These are phyloP conservation scores for Eustalomyia histrio DNA, from an alignment of 2,888 invertebrate genomes.

Conservation along the genomic window DNA sequence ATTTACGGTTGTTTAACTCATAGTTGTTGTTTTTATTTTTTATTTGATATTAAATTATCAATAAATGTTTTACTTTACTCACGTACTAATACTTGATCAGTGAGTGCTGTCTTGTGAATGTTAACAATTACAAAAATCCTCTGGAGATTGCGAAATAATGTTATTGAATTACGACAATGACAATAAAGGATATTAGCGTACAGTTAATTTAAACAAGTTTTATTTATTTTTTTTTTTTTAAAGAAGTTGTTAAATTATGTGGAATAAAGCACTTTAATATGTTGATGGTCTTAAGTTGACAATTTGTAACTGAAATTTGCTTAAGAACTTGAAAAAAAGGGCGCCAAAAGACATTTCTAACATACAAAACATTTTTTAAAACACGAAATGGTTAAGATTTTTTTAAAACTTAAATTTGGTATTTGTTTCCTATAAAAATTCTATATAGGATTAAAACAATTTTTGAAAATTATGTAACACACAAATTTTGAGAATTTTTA, in stretches of 20 bases:
- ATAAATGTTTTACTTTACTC: constrained; percentile 36
- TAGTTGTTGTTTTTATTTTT: constrained; percentile 2
- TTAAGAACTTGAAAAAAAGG: too few species aligned
- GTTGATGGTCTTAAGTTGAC: too few species aligned
- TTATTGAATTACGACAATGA: constrained; percentile 15
- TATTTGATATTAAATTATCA: neutral
- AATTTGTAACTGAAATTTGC: neutral
- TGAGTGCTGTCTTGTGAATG: neutral
- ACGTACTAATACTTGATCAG: constrained; percentile 50
- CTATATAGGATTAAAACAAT: too few species aligned
- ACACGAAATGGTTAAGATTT: too few species aligned
- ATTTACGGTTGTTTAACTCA: constrained; percentile 53
- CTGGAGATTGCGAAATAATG: constrained; percentile 39
- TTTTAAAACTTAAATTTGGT: too few species aligned
- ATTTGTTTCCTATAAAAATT: too few species aligned
- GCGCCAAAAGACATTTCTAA: too few species aligned
- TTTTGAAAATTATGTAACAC: too few species aligned
- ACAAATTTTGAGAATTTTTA: too few species aligned
- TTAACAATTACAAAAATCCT: constrained; percentile 38
- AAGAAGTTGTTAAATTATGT: constrained; percentile 1
- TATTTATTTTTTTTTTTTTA: neutral
- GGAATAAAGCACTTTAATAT: neutral
- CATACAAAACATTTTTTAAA: too few species aligned
- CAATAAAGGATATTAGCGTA: constrained; percentile 56
- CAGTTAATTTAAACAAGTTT: constrained; percentile 45